A percentile compares a stretch with the other conserved stretches of the same genome.
phyloP scores from a whole-genome alignment of 2,888 invertebrate species.

The Ceramica pisi region DNA sequence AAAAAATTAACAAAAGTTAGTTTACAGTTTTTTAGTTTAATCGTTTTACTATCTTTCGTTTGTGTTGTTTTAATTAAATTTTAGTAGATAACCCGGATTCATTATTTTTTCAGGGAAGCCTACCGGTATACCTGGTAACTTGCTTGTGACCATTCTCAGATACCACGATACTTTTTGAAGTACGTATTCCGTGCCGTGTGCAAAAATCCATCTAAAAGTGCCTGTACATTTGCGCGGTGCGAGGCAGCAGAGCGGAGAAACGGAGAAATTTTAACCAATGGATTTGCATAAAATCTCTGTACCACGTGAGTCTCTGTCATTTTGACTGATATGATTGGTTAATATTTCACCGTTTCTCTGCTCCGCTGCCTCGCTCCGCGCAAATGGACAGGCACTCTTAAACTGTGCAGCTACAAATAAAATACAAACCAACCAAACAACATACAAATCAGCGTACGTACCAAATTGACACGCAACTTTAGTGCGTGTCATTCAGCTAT shows the following conservation, averaged over 20 bases:
- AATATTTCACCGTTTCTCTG: too few species aligned
- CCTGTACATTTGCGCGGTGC: too few species aligned
- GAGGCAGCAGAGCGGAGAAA: too few species aligned
- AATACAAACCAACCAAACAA: constrained; percentile 3
- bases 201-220: not conserved
- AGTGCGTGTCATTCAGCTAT: constrained; percentile 19
- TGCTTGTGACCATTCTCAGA: not conserved
- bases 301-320: too few species aligned
- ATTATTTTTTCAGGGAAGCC: too few species aligned
- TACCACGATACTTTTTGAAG: not conserved
- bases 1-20: not conserved
- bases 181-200: not conserved
- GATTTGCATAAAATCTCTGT: too few species aligned
- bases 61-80: not conserved
- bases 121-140: not conserved
- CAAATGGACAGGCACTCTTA: too few species aligned
- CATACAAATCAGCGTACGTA: constrained; percentile 19
- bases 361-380: too few species aligned
- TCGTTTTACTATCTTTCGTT: not conserved
- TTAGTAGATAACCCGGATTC: not conserved
- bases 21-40: not conserved
- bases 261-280: too few species aligned
- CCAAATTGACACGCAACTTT: constrained; percentile 35
- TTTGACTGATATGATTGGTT: too few species aligned
- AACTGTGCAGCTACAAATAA: constrained; percentile 7